These are phyloP conservation scores for Leptarthrus brevirostris DNA, from an alignment of 2,888 invertebrate genomes.

Conservation along the genomic window DNA sequence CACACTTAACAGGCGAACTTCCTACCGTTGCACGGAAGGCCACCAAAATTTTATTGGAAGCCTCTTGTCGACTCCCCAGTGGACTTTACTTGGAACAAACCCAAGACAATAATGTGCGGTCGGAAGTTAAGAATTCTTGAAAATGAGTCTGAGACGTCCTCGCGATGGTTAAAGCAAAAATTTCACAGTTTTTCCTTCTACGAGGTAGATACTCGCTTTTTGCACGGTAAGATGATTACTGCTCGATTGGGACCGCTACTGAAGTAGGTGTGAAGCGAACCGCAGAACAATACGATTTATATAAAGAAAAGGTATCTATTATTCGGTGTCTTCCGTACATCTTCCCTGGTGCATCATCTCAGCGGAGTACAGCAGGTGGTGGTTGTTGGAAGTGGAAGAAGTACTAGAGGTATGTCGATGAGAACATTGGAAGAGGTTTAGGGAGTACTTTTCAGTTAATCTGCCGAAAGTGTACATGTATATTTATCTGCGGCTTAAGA, in stretches of 20 bases:
- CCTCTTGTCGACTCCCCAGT: background rate
- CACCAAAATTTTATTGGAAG: background rate
- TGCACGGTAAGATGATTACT: slow-evolving; percentile 4
- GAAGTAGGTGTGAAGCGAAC: slow-evolving; percentile 55
- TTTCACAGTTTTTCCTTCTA: background rate
- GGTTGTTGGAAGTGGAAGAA: background rate
- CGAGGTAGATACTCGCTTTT: background rate
- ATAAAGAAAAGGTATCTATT: slow-evolving; percentile 50
- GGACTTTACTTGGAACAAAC: too few species aligned
- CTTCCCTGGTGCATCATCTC: slow-evolving; percentile 19
- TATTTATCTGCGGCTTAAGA: too few species aligned
- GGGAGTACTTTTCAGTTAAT: too few species aligned
- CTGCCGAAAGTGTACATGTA: too few species aligned
- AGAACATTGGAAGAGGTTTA: background rate
- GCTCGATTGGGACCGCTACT: slow-evolving; percentile 41
- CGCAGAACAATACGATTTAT: slow-evolving; percentile 55
- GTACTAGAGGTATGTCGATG: background rate
- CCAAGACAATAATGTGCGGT: too few species aligned
- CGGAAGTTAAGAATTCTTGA: background rate
- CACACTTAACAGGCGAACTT: slow-evolving; percentile 5
- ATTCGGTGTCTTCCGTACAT: slow-evolving; percentile 22
- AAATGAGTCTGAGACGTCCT: background rate
- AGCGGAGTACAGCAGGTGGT: background rate
- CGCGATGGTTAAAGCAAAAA: background rate
- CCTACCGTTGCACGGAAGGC: background rate